Percentiles rank a stretch among this genome's conserved stretches.
These are phyloP conservation scores for Sebastolobus alascanus DNA, from an alignment of 2,797 vertebrate genomes.

Conservation along the genomic window DNA sequence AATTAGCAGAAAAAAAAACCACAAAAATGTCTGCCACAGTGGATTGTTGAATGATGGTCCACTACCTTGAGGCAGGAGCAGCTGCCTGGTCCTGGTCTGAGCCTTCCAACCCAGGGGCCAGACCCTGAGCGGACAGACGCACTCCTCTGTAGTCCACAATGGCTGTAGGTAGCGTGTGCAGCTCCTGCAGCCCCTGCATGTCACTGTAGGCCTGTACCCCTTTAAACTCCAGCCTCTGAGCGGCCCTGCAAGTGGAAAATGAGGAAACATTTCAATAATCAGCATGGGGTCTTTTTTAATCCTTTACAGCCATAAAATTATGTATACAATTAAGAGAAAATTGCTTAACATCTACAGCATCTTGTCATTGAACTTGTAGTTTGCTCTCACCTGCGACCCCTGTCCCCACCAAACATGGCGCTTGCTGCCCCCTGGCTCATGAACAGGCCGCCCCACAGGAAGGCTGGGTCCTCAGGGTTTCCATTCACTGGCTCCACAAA, in stretches of 20 bases:
- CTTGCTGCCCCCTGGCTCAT: conserved; percentile 82
- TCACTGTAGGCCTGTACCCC: conserved; percentile 85
- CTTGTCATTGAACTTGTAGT: not conserved
- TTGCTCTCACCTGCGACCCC: conserved; percentile 79
- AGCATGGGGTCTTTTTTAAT: no score
- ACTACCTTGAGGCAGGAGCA: conserved; percentile 67
- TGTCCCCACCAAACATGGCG: conserved; percentile 78
- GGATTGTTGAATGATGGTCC: not conserved
- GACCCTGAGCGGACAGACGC: conserved; percentile 87
- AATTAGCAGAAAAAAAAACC: conserved; percentile 9
- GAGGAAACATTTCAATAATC: conserved; percentile 1
- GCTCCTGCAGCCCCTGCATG: conserved; percentile 77
- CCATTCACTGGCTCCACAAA: conserved; percentile 84
- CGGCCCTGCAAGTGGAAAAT: conserved; percentile 62
- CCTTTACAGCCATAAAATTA: not conserved
- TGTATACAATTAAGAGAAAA: not conserved
- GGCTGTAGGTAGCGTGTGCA: conserved; percentile 89
- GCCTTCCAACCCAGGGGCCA: conserved; percentile 87
- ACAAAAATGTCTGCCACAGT: not conserved
- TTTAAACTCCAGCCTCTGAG: conserved; percentile 80
- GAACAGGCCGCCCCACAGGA: conserved; percentile 85
- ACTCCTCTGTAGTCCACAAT: conserved; percentile 88
- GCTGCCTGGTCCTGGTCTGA: conserved; percentile 73
- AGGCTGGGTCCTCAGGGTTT: conserved; percentile 83
- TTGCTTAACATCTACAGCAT: not conserved